A percentile compares a stretch with the other conserved stretches of the same genome.
phyloP scores from a whole-genome alignment of 1,140 invertebrate genomes.

The Drosophila arawakana region DNA sequence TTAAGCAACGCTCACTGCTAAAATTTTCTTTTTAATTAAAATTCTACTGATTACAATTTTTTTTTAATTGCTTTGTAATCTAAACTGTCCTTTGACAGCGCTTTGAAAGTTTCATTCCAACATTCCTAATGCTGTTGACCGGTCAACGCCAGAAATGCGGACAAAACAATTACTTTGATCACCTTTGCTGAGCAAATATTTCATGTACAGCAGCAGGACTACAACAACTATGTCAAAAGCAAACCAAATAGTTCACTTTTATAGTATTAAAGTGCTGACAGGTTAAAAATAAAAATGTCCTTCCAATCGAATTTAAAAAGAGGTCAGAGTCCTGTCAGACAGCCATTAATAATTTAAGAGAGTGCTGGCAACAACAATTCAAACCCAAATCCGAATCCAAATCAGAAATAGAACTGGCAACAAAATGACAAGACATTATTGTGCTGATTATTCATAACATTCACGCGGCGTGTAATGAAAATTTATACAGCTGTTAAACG shows the following conservation, averaged over 20 bases:
- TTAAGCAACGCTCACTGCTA: too few species aligned
- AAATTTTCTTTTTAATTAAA: too few species aligned
- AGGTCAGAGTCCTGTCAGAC: slow-evolving; percentile 21
- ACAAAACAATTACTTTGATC: slow-evolving; percentile 51
- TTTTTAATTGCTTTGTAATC: slow-evolving; percentile 2
- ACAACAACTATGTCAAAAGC: slow-evolving; percentile 6
- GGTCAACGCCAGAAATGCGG: slow-evolving; percentile 6
- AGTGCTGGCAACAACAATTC: slow-evolving; percentile 1
- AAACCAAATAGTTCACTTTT: slow-evolving; percentile 19
- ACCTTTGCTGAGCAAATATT: slow-evolving; percentile 25
- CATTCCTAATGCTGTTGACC: slow-evolving; percentile 17
- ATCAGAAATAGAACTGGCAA: not conserved
- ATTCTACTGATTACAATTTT: not conserved
- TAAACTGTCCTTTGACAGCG: not conserved
- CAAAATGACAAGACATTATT: slow-evolving; percentile 60
- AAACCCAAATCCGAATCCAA: too few species aligned
- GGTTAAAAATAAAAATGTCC: not conserved
- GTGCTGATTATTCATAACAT: slow-evolving; percentile 74
- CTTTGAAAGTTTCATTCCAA: not conserved
- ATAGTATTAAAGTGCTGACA: slow-evolving; percentile 21
- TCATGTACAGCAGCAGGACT: slow-evolving; percentile 5
- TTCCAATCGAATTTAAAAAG: slow-evolving; percentile 1
- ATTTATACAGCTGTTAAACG: slow-evolving; percentile 78
- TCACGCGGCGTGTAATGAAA: slow-evolving; percentile 72
- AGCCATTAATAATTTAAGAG: slow-evolving; percentile 39